Base-by-base conservation (phyloP, 1,140 invertebrate genomes). In the Batillaria attramentaria region DNA sequence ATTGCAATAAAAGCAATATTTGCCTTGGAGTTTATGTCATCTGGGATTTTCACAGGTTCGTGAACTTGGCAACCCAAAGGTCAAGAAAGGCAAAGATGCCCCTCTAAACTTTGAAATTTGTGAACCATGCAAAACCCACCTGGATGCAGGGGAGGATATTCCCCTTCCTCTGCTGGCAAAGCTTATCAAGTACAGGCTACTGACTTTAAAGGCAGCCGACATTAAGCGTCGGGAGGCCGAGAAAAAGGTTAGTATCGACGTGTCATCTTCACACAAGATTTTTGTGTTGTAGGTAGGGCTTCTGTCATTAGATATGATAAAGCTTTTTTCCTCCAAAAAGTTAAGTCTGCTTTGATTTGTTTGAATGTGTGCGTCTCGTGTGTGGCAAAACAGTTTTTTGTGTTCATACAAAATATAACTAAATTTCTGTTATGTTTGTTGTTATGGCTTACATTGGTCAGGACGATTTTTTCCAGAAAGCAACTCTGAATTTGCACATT, bases 11-110 rank as follows among this genome's bases (percentile, higher is more conserved):
- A 39, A 68, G 33, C 16, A 41, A 37, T 43, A 33, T 20, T 69
- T n/a, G n/a, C n/a, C n/a, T n/a, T n/a, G n/a, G n/a, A n/a, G n/a
- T n/a, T n/a, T n/a, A n/a, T n/a, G n/a, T n/a, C n/a, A n/a, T n/a
- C n/a, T n/a, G n/a, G n/a, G n/a, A n/a, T 41, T 42, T 77, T 35
- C 79, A 10, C n/a, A 91, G 89, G 88, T 89, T 3, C 77, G 74
- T 65, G 87, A 90, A 50, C 84, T 89, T 43, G 89, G 88, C 31
- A 91, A 91, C 83, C 90, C 89, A 20, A 91, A 90, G 79, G 75
- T 74, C 37, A 90, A 90, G 79, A 90, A 90, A 74, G 79, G 79
- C 16, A 90, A 90, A 80, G 89, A 90, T 42, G 80, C 84, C 54
- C 86, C 88, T 43, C 62, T 79, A 20, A 82, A 86, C 81, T 89